phyloP scores from a whole-genome alignment of 35 echinoderm and acorn worm species.

The Acanthaster planci region DNA sequence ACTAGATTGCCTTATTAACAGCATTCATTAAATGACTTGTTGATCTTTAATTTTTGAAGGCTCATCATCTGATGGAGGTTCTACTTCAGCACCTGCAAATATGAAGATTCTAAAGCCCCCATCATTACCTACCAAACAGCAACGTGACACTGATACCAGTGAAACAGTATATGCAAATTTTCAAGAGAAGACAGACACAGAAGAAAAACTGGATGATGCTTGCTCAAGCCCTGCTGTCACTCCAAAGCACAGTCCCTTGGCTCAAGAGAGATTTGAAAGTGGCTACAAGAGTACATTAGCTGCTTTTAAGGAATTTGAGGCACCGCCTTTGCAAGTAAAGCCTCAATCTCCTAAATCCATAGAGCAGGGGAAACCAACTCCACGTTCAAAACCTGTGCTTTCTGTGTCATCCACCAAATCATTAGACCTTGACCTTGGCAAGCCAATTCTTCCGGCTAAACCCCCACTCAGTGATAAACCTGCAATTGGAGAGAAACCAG shows the following conservation, averaged over 20 bases:
- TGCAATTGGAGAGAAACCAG: constrained; percentile 7
- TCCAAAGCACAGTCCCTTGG: constrained; percentile 9
- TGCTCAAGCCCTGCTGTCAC: background rate
- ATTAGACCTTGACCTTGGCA: background rate
- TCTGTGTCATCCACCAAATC: background rate
- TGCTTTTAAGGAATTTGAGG: constrained; percentile 13
- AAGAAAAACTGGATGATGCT: background rate
- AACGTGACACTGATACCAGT: background rate
- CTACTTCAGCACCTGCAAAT: background rate
- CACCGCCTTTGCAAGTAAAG: background rate
- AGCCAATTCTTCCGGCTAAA: background rate
- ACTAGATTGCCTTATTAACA: no score
- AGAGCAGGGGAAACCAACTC: background rate
- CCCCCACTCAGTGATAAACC: background rate
- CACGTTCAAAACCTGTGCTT: background rate
- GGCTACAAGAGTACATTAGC: constrained; percentile 5
- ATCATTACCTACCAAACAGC: constrained; percentile 9
- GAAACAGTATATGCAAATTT: background rate
- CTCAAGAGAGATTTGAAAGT: constrained; percentile 22
- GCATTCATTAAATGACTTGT: background rate
- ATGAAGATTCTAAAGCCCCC: constrained; percentile 9
- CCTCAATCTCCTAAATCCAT: background rate
- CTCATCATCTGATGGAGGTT: background rate
- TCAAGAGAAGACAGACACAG: background rate
- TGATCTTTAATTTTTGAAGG: background rate